Conservation (phyloP, 2,113 vertebrate genomes). For the Aptenodytes patagonicus region DNA sequence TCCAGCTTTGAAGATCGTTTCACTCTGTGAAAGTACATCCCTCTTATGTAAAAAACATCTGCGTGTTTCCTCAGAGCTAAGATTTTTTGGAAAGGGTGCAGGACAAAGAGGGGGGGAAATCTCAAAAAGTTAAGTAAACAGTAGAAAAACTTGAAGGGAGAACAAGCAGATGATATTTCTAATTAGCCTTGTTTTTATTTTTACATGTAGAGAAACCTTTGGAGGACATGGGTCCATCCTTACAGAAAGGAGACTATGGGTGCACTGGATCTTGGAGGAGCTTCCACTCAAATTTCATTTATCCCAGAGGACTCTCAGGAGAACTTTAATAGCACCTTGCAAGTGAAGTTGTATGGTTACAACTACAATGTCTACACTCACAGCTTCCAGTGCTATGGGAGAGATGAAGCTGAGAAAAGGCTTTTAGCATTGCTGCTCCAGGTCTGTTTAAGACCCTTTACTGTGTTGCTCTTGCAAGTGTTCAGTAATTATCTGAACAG, state of each 20-base stretch:
- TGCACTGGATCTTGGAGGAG: conserved; percentile 93
- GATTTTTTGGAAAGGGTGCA: background rate
- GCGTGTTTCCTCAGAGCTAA: background rate
- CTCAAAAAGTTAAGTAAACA: background rate
- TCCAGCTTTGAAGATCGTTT: background rate
- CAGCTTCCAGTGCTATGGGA: conserved; percentile 93
- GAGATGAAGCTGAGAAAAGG: conserved; percentile 87
- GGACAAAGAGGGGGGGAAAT: background rate
- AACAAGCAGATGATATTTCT: background rate
- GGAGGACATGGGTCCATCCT: conserved; percentile 83
- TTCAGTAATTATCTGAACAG: background rate
- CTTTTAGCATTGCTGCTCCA: conserved; percentile 78
- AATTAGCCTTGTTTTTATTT: background rate
- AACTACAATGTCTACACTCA: conserved; percentile 88
- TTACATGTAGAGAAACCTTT: conserved; percentile 79
- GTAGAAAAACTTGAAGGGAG: background rate
- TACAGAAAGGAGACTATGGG: conserved; percentile 80
- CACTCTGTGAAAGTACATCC: background rate
- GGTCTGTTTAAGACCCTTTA: conserved; percentile 63
- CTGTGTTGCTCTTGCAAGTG: background rate
- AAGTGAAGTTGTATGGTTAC: conserved; percentile 87
- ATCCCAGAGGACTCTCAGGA: conserved; percentile 26
- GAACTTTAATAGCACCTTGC: conserved; percentile 56
- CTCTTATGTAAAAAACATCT: background rate
- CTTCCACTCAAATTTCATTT: conserved; percentile 95